A percentile compares a stretch with the other conserved stretches of the same genome.
These are phyloP conservation scores for Ellobius talpinus DNA, from an alignment of 2,113 vertebrate genomes.

Conservation along the genomic window DNA sequence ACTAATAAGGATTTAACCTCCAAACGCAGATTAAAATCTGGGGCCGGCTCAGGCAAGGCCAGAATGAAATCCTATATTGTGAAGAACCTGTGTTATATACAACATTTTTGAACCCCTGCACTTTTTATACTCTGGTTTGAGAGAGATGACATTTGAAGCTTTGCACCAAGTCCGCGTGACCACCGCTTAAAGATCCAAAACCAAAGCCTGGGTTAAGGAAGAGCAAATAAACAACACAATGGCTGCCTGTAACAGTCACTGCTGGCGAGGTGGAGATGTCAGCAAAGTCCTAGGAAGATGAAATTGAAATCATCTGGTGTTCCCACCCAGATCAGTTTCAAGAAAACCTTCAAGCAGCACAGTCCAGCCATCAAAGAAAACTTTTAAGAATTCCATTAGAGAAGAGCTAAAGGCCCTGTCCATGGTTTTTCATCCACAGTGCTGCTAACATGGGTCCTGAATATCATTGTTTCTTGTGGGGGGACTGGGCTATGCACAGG, in stretches of 20 bases:
- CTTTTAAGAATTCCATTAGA: not conserved
- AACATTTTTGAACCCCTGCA: not conserved
- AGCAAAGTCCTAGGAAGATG: not conserved
- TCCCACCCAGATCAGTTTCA: constrained; percentile 27
- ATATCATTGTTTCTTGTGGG: not conserved
- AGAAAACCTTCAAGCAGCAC: not conserved
- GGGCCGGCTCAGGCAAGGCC: not conserved
- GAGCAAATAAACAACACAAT: not conserved
- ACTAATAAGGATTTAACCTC: not conserved
- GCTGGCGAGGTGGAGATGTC: not conserved
- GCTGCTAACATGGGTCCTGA: not conserved
- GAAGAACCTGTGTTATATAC: not conserved
- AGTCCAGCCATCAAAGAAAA: not conserved
- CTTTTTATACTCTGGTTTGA: not conserved
- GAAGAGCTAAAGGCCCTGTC: not conserved
- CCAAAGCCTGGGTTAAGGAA: not conserved
- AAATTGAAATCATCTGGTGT: constrained; percentile 10
- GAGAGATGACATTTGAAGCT: not conserved
- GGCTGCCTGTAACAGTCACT: not conserved
- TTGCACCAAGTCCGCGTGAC: not conserved
- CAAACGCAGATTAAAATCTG: constrained; percentile 35
- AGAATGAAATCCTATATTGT: constrained; percentile 24
- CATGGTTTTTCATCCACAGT: not conserved
- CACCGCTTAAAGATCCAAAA: not conserved
- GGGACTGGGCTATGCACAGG: not conserved